A percentile compares a stretch with the other conserved stretches of the same genome.
Conservation (phyloP, 1,140 invertebrate species). For the Melanaphis sacchari region DNA sequence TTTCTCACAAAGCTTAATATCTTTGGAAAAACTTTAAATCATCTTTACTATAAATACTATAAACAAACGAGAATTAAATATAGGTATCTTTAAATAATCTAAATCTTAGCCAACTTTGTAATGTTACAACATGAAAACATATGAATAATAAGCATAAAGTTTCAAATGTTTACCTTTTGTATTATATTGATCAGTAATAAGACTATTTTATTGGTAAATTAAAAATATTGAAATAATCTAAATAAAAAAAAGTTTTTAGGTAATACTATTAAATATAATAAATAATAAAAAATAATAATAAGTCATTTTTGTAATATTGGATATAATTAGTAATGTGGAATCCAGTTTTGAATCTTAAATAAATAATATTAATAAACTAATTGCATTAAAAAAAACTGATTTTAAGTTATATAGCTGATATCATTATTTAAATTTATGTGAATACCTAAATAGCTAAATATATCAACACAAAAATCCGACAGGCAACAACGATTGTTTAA, state of each 20-base stretch:
- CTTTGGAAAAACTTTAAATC: constrained; percentile 33
- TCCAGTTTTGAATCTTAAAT: not conserved
- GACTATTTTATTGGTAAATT: not conserved
- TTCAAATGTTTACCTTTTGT: not conserved
- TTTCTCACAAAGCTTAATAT: not conserved
- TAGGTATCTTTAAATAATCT: not conserved
- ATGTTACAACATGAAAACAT: not conserved
- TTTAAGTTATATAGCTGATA: not conserved
- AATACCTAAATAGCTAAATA: not conserved
- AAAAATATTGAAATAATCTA: not conserved
- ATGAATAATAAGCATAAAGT: not conserved
- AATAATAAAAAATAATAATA: not conserved
- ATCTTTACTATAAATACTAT: not conserved
- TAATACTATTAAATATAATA: too few species aligned
- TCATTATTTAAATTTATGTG: not conserved
- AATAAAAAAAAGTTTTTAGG: not conserved
- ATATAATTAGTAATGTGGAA: not conserved
- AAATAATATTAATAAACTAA: not conserved
- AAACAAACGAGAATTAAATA: not conserved
- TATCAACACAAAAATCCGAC: not conserved
- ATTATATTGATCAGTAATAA: not conserved
- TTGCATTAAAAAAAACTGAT: not conserved
- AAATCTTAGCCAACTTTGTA: not conserved
- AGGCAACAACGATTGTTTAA: not conserved
- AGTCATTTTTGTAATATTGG: not conserved